Conservation (phyloP, 37 sponge, comb jelly and placozoan genomes). For the Crambe crambe region DNA sequence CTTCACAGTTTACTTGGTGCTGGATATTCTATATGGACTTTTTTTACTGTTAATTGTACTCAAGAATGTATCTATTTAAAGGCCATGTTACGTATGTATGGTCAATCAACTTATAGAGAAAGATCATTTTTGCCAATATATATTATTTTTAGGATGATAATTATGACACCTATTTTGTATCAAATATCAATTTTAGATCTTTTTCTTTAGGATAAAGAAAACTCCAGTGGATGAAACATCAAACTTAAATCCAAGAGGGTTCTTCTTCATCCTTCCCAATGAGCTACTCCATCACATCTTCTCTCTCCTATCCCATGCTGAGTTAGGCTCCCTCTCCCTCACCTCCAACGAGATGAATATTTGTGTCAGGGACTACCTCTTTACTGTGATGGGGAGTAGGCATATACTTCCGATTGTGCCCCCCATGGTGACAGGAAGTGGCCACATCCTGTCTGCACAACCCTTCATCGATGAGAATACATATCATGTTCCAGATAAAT, state of each 20-base stretch:
- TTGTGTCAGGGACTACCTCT: slow-evolving; percentile 7
- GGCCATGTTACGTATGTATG: too few species aligned
- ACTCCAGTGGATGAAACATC: too few species aligned
- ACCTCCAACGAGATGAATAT: slow-evolving; percentile 18
- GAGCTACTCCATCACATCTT: slow-evolving; percentile 42
- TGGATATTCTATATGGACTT: too few species aligned
- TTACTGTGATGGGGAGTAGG: slow-evolving; percentile 16
- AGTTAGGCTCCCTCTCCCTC: slow-evolving; percentile 13
- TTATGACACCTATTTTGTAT: too few species aligned
- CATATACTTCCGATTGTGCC: slow-evolving; percentile 3
- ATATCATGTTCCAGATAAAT: background rate
- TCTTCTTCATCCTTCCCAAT: slow-evolving; percentile 25
- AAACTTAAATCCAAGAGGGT: slow-evolving; percentile 13
- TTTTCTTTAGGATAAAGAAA: too few species aligned
- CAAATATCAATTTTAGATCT: too few species aligned
- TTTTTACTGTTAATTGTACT: too few species aligned
- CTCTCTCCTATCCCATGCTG: slow-evolving; percentile 9
- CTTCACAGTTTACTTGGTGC: too few species aligned
- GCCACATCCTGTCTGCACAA: background rate
- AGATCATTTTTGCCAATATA: too few species aligned
- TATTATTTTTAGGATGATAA: too few species aligned
- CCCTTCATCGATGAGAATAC: background rate
- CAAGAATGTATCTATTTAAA: too few species aligned
- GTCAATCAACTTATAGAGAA: too few species aligned
- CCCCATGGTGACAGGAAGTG: background rate